phyloP scores from a whole-genome alignment of 2,113 vertebrate species.

The Chaetura pelagica region DNA sequence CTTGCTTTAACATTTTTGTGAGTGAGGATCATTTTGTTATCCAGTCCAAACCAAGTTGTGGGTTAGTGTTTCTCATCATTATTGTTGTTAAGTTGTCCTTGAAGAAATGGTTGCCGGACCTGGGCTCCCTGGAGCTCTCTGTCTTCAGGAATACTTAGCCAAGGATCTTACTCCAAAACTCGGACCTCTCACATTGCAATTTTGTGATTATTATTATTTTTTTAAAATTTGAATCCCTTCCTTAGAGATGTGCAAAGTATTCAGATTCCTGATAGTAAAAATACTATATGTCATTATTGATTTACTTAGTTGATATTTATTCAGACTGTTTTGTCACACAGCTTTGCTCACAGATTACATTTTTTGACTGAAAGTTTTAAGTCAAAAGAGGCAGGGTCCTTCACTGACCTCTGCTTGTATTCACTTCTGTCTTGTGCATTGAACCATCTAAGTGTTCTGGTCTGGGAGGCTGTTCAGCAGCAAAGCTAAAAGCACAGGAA shows the following conservation, averaged over 20 bases:
- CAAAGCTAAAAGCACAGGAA: background rate
- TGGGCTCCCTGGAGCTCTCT: background rate
- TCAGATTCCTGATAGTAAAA: background rate
- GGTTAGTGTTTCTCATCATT: background rate
- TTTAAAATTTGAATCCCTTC: background rate
- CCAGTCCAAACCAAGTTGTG: background rate
- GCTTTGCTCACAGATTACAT: background rate
- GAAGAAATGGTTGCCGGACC: background rate
- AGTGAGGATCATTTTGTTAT: background rate
- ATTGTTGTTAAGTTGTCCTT: background rate
- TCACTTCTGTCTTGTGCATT: background rate
- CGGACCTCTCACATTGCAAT: fast-evolving
- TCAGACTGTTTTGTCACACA: background rate
- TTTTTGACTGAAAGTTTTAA: background rate
- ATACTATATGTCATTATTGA: background rate
- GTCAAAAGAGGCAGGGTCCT: background rate
- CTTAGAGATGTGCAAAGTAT: background rate
- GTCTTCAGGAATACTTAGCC: background rate
- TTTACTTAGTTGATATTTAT: background rate
- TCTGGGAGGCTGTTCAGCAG: background rate
- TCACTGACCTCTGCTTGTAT: background rate
- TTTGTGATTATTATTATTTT: background rate
- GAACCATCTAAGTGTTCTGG: background rate
- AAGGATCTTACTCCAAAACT: background rate
- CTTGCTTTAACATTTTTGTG: conserved; percentile 10